Percentiles rank a stretch among this genome's conserved stretches.
Evolutionary conservation across 2,113 vertebrate species (phyloP).

Genomic region (Hippopotamus amphibius): DNA sequence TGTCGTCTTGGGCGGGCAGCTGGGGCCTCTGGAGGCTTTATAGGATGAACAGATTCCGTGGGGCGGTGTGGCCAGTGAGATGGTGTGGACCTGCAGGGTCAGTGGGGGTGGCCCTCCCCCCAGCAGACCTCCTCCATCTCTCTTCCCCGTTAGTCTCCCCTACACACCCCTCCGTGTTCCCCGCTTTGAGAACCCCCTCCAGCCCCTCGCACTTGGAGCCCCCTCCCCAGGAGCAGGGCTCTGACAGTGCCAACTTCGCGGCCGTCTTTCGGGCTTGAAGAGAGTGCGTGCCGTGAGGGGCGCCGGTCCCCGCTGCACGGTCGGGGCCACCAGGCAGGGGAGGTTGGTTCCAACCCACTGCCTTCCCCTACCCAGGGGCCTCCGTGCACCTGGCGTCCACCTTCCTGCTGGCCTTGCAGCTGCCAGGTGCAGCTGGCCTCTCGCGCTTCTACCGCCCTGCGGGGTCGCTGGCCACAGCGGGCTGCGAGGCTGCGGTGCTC

Average conservation of each 20-base stretch:
- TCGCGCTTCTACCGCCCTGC: slow-evolving; percentile 90
- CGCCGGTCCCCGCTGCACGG: fast-evolving
- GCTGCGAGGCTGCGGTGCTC: slow-evolving; percentile 88
- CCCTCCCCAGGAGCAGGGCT: slow-evolving; percentile 79
- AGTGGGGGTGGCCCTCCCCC: not conserved
- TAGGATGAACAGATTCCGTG: not conserved
- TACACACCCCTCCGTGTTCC: fast-evolving
- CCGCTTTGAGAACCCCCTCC: not conserved
- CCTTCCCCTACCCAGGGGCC: slow-evolving; percentile 75
- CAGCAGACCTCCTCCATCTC: too few species aligned
- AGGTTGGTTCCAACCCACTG: fast-evolving
- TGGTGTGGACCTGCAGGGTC: too few species aligned
- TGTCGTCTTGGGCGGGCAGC: not conserved
- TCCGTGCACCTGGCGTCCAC: slow-evolving; percentile 86
- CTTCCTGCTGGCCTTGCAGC: slow-evolving; percentile 89
- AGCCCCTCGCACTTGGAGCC: not conserved
- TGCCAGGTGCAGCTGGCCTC: slow-evolving; percentile 84
- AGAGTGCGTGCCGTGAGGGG: slow-evolving; percentile 86
- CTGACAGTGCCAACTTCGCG: slow-evolving; percentile 89
- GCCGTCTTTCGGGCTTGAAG: slow-evolving; percentile 86
- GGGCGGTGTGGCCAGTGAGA: not conserved
- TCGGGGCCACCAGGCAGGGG: fast-evolving
- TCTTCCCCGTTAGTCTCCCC: not conserved
- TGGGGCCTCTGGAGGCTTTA: not conserved
- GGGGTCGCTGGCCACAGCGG: slow-evolving; percentile 93